phyloP scores from a whole-genome alignment of 2,888 invertebrate genomes.

The Venustoraphidia nigricollis region DNA sequence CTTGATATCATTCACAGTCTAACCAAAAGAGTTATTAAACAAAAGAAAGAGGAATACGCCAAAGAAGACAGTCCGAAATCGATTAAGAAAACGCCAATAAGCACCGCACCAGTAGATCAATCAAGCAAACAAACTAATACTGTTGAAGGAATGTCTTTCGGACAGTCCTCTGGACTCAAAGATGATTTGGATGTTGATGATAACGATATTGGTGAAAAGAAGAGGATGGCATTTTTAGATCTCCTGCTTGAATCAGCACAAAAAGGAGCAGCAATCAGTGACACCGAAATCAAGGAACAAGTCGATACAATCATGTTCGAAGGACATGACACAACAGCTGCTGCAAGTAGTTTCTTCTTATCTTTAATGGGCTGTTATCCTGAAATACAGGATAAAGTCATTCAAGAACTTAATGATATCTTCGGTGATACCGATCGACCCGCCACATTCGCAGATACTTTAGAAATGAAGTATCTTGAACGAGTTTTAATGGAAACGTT shows the following conservation, averaged over 20 bases:
- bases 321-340: constrained; percentile 73
- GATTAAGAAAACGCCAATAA: constrained; percentile 15
- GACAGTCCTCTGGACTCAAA: constrained; percentile 38
- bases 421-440: constrained; percentile 66
- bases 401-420: constrained; percentile 57
- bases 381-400: constrained; percentile 59
- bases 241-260: constrained; percentile 73
- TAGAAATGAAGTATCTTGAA: constrained; percentile 69
- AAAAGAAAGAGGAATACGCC: constrained; percentile 41
- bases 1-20: constrained; percentile 64
- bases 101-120: constrained; percentile 22
- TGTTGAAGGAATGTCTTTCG: constrained; percentile 47
- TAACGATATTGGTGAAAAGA: constrained; percentile 67
- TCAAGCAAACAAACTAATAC: constrained; percentile 26
- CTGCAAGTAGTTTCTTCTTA: constrained; percentile 75
- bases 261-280: constrained; percentile 55
- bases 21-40: constrained; percentile 56
- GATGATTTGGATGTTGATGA: constrained; percentile 74
- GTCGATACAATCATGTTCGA: constrained; percentile 83
- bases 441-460: constrained; percentile 59
- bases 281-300: constrained; percentile 72
- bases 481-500: constrained; percentile 63
- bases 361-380: constrained; percentile 69
- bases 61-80: constrained; percentile 31
- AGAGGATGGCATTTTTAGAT: constrained; percentile 76